Percentiles rank a stretch among this genome's conserved stretches.
Conservation (phyloP, 1,140 invertebrate genomes). For the Agrypnia vestita region DNA sequence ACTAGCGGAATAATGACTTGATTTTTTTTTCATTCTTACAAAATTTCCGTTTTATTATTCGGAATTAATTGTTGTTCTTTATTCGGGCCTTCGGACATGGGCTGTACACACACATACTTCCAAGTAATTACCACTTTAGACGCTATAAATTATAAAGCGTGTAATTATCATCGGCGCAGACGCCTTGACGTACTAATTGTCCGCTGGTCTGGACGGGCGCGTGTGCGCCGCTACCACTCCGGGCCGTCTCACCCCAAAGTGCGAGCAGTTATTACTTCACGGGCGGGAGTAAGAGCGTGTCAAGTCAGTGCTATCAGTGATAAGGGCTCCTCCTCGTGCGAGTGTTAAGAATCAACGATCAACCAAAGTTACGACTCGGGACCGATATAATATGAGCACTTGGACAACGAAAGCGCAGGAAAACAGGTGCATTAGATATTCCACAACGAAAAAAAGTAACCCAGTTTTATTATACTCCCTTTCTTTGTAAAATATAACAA, state of each 20-base stretch:
- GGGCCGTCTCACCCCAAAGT: neutral
- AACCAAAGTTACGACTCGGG: too few relatives aligned
- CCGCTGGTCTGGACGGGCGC: slow-evolving; percentile 2
- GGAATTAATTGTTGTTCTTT: slow-evolving; percentile 45
- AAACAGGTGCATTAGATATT: too few relatives aligned
- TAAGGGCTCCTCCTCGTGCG: too few relatives aligned
- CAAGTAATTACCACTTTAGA: slow-evolving; percentile 58
- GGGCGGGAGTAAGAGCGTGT: too few relatives aligned
- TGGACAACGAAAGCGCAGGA: too few relatives aligned
- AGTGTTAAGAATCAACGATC: too few relatives aligned
- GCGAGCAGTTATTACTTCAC: neutral
- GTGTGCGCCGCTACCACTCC: neutral
- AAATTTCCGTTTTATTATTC: slow-evolving; percentile 44
- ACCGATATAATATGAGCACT: too few relatives aligned
- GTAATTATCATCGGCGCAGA: slow-evolving; percentile 61
- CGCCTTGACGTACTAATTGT: slow-evolving; percentile 62
- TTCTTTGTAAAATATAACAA: too few relatives aligned
- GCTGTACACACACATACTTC: slow-evolving; percentile 46
- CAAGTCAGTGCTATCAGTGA: too few relatives aligned
- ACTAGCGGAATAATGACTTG: slow-evolving; percentile 52
- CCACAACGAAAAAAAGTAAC: too few relatives aligned
- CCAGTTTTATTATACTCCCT: too few relatives aligned
- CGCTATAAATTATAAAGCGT: slow-evolving; percentile 59
- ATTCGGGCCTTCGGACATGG: slow-evolving; percentile 44
- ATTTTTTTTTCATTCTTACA: slow-evolving; percentile 46